phyloP scores from a whole-genome alignment of 2,888 invertebrate species.

The Acanthosepion lycidas region DNA sequence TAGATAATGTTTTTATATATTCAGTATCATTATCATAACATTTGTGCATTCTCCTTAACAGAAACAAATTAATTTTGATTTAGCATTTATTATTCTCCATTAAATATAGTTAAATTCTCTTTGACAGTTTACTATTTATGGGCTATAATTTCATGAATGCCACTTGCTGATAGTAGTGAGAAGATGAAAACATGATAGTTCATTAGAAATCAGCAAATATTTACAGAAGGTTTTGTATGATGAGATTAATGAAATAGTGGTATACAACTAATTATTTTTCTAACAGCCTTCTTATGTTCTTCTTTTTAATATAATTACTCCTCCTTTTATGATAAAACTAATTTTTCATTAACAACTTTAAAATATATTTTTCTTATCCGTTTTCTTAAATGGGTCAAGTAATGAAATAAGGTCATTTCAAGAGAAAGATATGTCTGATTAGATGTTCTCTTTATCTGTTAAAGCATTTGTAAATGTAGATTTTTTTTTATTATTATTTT shows the following conservation, averaged over 20 bases:
- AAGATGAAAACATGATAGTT: background rate
- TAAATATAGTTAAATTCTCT: background rate
- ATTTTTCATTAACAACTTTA: background rate
- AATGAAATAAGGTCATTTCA: conserved; percentile 20
- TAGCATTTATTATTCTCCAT: background rate
- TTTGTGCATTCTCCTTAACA: background rate
- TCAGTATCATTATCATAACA: background rate
- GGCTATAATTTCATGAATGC: background rate
- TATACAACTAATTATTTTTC: background rate
- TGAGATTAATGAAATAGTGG: background rate
- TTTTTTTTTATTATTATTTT: background rate
- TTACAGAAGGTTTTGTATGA: background rate
- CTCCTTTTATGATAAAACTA: no score
- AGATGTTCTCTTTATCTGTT: background rate
- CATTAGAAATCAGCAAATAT: background rate
- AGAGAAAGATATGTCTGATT: background rate
- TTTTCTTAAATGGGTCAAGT: background rate
- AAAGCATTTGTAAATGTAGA: background rate
- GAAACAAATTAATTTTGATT: background rate
- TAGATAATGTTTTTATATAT: no score
- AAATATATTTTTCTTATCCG: background rate
- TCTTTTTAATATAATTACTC: no score
- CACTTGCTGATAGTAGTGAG: background rate
- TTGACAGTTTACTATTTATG: background rate
- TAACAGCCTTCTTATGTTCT: background rate